Conservation (phyloP, 2,113 vertebrate genomes). For the Forbesichthys papilliferus region DNA sequence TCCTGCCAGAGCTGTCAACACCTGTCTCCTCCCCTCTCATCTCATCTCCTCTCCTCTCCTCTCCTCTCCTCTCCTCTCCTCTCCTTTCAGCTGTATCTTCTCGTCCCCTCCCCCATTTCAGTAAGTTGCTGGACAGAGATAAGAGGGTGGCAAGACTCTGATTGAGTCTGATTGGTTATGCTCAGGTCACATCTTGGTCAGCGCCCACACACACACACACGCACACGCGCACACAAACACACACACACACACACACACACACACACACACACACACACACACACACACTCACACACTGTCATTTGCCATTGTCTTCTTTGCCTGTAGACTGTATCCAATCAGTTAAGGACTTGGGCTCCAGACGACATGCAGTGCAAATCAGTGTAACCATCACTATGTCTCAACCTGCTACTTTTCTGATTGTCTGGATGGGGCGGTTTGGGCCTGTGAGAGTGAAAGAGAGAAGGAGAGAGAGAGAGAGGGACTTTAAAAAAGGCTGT, state of each 20-base stretch:
- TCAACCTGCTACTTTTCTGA: slow-evolving; percentile 61
- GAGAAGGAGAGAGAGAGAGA: slow-evolving; percentile 21
- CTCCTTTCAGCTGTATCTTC: not conserved
- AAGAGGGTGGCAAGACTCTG: slow-evolving; percentile 43
- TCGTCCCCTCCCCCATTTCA: not conserved
- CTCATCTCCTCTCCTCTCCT: not conserved
- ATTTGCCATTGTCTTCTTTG: slow-evolving; percentile 28
- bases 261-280: slow-evolving; percentile 23
- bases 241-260: slow-evolving; percentile 24
- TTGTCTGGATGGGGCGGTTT: slow-evolving; percentile 57
- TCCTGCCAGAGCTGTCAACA: slow-evolving; percentile 54
- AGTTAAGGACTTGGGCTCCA: slow-evolving; percentile 51
- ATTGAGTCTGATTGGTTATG: slow-evolving; percentile 60
- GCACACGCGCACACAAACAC: slow-evolving; percentile 19
- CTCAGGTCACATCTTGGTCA: slow-evolving; percentile 59
- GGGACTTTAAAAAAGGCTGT: slow-evolving; percentile 45
- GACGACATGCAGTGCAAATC: slow-evolving; percentile 66
- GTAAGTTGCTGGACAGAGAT: slow-evolving; percentile 28
- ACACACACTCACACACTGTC: slow-evolving; percentile 14
- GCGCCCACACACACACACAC: slow-evolving; percentile 7
- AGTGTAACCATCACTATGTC: slow-evolving; percentile 67
- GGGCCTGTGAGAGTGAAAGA: slow-evolving; percentile 51
- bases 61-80: not conserved
- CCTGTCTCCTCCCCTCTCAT: not conserved
- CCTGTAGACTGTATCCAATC: slow-evolving; percentile 70